Conservation (phyloP, 2,113 vertebrate genomes). For the Equus quagga region DNA sequence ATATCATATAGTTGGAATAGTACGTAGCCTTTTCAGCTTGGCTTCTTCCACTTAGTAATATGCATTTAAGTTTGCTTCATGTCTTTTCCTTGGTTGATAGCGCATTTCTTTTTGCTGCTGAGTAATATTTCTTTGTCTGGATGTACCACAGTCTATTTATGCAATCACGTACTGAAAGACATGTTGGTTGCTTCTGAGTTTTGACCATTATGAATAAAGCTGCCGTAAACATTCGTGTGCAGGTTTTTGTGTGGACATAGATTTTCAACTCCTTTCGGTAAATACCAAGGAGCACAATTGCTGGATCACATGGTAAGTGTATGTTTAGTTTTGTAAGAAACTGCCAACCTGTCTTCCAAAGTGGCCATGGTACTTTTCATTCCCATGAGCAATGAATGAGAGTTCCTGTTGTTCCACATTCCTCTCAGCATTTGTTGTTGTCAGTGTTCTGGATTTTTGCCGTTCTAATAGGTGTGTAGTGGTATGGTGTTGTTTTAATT, state of each 20-base stretch:
- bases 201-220: conserved; percentile 33
- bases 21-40: not conserved
- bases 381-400: not conserved
- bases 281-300: not conserved
- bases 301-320: not conserved
- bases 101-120: conserved; percentile 18
- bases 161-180: not conserved
- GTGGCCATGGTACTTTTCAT: not conserved
- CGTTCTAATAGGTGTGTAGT: not conserved
- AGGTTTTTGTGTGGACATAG: not conserved
- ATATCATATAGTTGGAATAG: not conserved
- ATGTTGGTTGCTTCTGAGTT: not conserved
- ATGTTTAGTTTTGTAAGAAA: conserved; percentile 27
- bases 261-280: not conserved
- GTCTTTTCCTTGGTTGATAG: conserved; percentile 7
- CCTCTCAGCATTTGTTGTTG: not conserved
- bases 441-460: conserved; percentile 18
- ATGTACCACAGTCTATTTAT: not conserved
- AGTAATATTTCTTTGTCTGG: not conserved
- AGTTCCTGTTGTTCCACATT: not conserved
- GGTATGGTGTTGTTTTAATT: conserved; percentile 31
- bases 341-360: not conserved
- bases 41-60: not conserved
- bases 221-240: not conserved
- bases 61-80: not conserved